Base-by-base conservation (phyloP, 2,888 invertebrate genomes). In the Geotrupes spiniger region DNA sequence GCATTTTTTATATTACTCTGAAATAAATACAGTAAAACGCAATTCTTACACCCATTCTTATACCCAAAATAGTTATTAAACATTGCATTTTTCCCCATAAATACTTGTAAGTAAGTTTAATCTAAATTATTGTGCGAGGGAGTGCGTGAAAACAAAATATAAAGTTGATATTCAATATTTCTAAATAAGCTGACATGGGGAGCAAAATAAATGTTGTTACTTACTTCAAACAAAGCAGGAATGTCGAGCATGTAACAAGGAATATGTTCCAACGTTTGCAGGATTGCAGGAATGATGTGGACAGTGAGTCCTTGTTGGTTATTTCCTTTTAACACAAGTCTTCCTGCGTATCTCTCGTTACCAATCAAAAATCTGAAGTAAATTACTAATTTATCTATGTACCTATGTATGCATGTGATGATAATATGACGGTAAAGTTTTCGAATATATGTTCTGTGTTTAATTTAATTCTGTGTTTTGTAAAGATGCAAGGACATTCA, bases 251-350 rank as follows among this genome's bases (percentile, higher is more conserved):
- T 68, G 52, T 72, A 70, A 21, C 71, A 67, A 1, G 77, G 75
- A 42, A 76, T 59, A 60, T 73, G 72, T 63, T 83, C 83, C 42
- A 83, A 65, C 33, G 71, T 66, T 62, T 82, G 79, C 27, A 84
- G 67, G 25, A 83, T 57, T 1, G 82, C 82, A 3, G 83, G 83
- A n/a, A 79, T 75, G 26, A 83, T 66, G 65, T 84, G 80, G 4
- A 76, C 75, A 33, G 80, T 80, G 54, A 84, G 79, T 11, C 82
- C 84, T 59, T 70, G 70, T 47, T 60, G 60, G 31, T 59, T 62
- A 11, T 57, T 59, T 6, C 70, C 71, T 12, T 65, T 59, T 21
- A 72, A 53, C 6, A 72, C 47, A 28, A 72, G 54, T 48, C 68
- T 58, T n/a, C 71, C 71, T 4, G 65, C 65, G 54, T 71, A 71